These are phyloP conservation scores for Nasalis larvatus DNA, from an alignment of 2,113 vertebrate genomes.

Conservation along the genomic window DNA sequence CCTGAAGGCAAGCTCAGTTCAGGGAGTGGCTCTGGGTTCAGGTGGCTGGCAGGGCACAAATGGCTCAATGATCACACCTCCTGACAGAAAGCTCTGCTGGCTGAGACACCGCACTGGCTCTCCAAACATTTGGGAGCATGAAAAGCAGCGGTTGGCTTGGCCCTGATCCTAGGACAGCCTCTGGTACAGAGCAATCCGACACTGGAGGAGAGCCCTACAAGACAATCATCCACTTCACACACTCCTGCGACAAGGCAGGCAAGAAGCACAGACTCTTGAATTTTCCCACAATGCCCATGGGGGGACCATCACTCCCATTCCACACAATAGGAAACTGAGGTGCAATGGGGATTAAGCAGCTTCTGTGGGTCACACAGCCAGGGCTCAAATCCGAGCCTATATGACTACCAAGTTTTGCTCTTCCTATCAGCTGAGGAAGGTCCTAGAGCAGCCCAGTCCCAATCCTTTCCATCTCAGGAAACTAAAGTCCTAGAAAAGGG, in stretches of 20 bases:
- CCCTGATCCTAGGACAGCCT: neutral
- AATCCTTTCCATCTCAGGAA: neutral
- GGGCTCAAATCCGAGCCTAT: neutral
- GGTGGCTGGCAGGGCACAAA: neutral
- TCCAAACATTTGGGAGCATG: neutral
- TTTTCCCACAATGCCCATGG: fast-evolving
- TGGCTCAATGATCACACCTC: neutral
- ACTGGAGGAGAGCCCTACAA: neutral
- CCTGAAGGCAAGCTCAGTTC: neutral
- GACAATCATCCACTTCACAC: fast-evolving
- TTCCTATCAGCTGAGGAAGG: neutral
- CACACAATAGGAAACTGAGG: neutral
- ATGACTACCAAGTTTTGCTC: neutral
- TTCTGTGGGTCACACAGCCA: neutral
- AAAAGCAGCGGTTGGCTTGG: neutral
- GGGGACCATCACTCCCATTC: fast-evolving
- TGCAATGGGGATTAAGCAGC: fast-evolving
- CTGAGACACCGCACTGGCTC: fast-evolving
- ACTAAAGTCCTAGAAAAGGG: neutral
- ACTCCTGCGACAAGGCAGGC: fast-evolving
- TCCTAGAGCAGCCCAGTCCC: neutral
- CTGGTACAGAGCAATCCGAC: neutral
- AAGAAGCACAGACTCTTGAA: no score
- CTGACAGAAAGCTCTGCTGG: neutral
- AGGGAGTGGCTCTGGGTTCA: neutral